Evolutionary conservation across 2,797 vertebrate species (phyloP).

Genomic region (Chloroceryle inda): DNA sequence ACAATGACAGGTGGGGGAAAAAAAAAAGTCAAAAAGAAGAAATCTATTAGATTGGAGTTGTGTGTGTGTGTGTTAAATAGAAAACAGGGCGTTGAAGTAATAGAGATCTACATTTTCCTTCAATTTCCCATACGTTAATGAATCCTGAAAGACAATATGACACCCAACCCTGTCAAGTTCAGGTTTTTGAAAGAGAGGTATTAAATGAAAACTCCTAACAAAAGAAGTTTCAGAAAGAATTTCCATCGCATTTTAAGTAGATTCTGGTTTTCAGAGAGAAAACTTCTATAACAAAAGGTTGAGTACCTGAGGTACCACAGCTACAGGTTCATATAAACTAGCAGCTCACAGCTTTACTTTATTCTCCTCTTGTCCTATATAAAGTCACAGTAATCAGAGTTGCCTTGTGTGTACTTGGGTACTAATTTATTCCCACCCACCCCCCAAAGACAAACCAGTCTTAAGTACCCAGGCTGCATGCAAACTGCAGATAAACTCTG

Average conservation of each 20-base stretch:
- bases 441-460: neutral
- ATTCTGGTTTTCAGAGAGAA: neutral
- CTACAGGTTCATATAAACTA: neutral
- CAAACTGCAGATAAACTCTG: neutral
- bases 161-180: neutral
- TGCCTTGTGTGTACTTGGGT: neutral
- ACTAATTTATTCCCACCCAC: neutral
- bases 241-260: neutral
- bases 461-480: neutral
- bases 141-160: neutral
- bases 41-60: rapidly evolving
- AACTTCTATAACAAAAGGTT: neutral
- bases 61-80: rapidly evolving
- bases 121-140: neutral
- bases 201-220: neutral
- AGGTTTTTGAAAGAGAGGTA: neutral
- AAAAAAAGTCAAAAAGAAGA: neutral
- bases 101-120: neutral
- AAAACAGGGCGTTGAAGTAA: neutral
- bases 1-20: neutral
- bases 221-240: neutral
- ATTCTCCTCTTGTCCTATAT: neutral
- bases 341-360: neutral
- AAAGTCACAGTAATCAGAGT: neutral
- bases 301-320: neutral